Evolutionary conservation across 2,113 vertebrate species (phyloP), one percentile per base, ranked within the genome.

Genomic region (Dipodomys merriami): DNA sequence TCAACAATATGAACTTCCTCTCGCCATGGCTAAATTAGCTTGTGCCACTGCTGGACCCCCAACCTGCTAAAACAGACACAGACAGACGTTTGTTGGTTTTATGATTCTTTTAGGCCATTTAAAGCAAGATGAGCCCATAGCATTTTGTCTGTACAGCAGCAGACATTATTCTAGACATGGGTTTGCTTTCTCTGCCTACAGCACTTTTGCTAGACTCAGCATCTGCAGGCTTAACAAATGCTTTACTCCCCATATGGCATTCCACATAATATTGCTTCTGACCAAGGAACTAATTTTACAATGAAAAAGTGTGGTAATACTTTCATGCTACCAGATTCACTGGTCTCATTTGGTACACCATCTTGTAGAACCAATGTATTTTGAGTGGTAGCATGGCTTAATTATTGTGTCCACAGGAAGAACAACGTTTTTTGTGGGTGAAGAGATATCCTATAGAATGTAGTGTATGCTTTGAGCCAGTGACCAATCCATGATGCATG

Each of bases 201-300:
- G 33, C 25, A 16, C 62, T 77, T 49, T 64, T 39, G 16, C 67
- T 25, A 80, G 57, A 33, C 64, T 77, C 33, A 33, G 68, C 82
- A 57, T 77, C 46, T 93, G 88, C 30, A 82, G 29, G 35, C 57
- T 49, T 82, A 83, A 53, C 30, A 46, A 82, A 33, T 15, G 57
- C 49, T 35, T 73, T 46, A 65, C 29, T 95, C 33, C 27, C 74
- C 88, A 85, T 65, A 60, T 79, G 85, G 39, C n/a, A 77, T 95
- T 88, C 82, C 68, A 88, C 62, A 76, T 11, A 33, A 33, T 88
- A 65, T 62, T 72, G 64, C 62, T 94, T 73, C 71, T 95, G 85
- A 68, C 73, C 35, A 71, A 91, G 68, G 39, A 57, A 91, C 84
- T 93, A 73, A 90, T 94, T 94, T 90, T 91, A 85, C n/a, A 88